A percentile compares a stretch with the other conserved stretches of the same genome.
phyloP scores from a whole-genome alignment of 2,797 vertebrate genomes.

The Platyrinchus mystaceus region DNA sequence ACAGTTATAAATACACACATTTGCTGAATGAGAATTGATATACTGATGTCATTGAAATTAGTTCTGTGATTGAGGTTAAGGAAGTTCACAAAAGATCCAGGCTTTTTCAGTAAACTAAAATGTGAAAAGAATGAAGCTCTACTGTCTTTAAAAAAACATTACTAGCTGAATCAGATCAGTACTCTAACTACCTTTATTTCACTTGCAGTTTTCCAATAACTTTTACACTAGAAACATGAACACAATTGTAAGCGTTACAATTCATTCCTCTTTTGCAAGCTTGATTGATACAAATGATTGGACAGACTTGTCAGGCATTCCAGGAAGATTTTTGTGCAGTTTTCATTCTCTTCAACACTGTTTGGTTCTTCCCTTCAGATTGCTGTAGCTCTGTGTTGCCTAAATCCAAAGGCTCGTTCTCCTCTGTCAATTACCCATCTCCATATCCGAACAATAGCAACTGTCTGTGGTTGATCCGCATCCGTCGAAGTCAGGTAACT shows the following conservation, averaged over 20 bases:
- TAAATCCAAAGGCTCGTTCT: constrained; percentile 50
- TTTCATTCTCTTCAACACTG: background rate
- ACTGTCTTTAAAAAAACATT: background rate
- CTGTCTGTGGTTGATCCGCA: constrained; percentile 68
- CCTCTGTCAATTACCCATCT: constrained; percentile 46
- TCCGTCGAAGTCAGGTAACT: constrained; percentile 59
- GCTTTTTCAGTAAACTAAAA: background rate
- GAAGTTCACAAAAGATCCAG: background rate
- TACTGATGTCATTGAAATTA: background rate
- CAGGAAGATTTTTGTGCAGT: background rate
- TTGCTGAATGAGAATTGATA: background rate
- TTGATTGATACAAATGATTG: background rate
- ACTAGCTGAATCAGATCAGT: background rate
- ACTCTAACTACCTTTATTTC: background rate
- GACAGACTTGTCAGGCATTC: background rate
- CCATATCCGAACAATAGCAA: constrained; percentile 53
- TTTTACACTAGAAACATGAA: background rate
- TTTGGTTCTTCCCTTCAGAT: constrained; percentile 55
- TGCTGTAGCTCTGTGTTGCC: constrained; percentile 59
- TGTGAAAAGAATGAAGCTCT: background rate
- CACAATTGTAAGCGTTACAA: background rate
- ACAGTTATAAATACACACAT: background rate
- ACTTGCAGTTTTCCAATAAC: background rate
- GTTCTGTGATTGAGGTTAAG: background rate
- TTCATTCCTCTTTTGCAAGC: background rate